phyloP scores from a whole-genome alignment of 2,888 invertebrate genomes.

The Charanyca ferruginea region DNA sequence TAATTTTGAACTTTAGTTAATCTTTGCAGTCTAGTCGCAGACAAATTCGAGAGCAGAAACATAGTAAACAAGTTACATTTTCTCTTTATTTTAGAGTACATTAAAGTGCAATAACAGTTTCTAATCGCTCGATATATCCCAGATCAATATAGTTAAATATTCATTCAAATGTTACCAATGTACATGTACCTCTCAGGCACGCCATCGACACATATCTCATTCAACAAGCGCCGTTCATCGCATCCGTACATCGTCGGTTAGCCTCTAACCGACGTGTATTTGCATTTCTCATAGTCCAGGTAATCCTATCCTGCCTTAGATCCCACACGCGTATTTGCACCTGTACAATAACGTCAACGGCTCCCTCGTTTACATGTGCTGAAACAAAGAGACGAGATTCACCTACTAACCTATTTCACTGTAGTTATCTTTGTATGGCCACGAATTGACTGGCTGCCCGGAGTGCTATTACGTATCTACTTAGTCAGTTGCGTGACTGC shows the following conservation, averaged over 20 bases:
- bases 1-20: no score
- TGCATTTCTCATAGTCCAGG: constrained; percentile 48
- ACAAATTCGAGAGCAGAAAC: no score
- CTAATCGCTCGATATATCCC: not conserved
- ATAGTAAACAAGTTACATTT: no score
- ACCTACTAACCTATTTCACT: constrained; percentile 76
- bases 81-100: no score
- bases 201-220: constrained; percentile 30
- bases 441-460: constrained; percentile 67
- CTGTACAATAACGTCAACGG: constrained; percentile 65
- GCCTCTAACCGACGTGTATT: constrained; percentile 25
- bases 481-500: constrained; percentile 14
- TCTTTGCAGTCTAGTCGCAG: no score
- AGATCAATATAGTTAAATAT: constrained; percentile 16
- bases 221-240: constrained; percentile 31
- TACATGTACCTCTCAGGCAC: constrained; percentile 11
- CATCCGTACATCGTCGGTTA: constrained; percentile 31
- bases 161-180: constrained; percentile 16
- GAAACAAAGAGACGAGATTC: constrained; percentile 72
- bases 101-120: not conserved
- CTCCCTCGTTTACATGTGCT: constrained; percentile 65
- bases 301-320: constrained; percentile 42
- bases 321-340: constrained; percentile 60
- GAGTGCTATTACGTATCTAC: constrained; percentile 50
- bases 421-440: constrained; percentile 59